A percentile compares a stretch with the other conserved stretches of the same genome.
These are phyloP conservation scores for Chelonus insularis DNA, from an alignment of 1,140 invertebrate species.

Conservation along the genomic window DNA sequence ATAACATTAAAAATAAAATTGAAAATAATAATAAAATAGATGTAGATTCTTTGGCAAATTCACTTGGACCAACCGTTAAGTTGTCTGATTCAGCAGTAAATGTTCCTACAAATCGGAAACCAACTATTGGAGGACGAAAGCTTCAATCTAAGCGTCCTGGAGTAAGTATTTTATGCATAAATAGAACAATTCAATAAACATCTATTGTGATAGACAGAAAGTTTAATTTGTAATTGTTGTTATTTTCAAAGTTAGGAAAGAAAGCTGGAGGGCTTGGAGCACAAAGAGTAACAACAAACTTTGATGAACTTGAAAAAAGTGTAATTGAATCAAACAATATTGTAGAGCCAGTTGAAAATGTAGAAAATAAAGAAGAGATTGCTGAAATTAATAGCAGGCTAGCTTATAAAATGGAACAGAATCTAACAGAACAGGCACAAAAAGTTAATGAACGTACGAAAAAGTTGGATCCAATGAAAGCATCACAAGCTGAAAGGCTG, in stretches of 20 bases:
- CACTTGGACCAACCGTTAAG: conserved; percentile 47
- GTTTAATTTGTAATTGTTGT: background rate
- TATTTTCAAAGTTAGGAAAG: conserved; percentile 72
- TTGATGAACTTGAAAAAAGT: conserved; percentile 92
- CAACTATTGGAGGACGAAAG: conserved; percentile 73
- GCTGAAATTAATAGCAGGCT: conserved; percentile 73
- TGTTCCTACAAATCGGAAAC: conserved; percentile 64
- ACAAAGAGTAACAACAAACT: conserved; percentile 93
- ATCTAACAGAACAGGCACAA: conserved; percentile 76
- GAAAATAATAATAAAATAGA: conserved; percentile 20
- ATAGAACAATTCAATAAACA: too few relatives aligned
- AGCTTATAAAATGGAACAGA: conserved; percentile 76
- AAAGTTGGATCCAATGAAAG: conserved; percentile 82
- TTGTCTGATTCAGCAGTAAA: conserved; percentile 46
- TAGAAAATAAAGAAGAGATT: conserved; percentile 61
- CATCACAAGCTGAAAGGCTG: conserved; percentile 85
- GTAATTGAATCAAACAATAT: conserved; percentile 76
- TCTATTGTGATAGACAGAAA: too few relatives aligned
- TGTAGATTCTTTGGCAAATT: conserved; percentile 29
- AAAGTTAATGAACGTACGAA: conserved; percentile 79
- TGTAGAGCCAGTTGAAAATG: conserved; percentile 52
- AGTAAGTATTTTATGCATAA: conserved; percentile 55
- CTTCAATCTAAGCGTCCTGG: conserved; percentile 66
- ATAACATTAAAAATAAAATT: conserved; percentile 25
- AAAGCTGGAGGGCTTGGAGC: conserved; percentile 87